Percentiles rank a stretch among this genome's conserved stretches.
Evolutionary conservation across 2,113 vertebrate genomes (phyloP).

Genomic region (Thunnus maccoyii): DNA sequence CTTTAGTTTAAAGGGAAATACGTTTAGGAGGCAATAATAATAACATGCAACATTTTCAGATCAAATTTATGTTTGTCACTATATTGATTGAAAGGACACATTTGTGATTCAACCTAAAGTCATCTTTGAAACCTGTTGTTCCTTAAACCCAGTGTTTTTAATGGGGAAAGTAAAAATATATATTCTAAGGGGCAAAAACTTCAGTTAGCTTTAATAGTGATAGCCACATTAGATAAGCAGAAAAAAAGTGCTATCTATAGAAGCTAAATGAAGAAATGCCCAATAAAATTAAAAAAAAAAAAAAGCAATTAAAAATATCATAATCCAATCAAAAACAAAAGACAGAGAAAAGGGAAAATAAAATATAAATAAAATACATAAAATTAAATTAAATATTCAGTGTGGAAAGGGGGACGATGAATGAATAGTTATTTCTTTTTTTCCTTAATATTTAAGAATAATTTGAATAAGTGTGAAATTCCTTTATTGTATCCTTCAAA

Average conservation of each 20-base stretch:
- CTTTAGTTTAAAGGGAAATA: slow-evolving; percentile 41
- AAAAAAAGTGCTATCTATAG: background rate
- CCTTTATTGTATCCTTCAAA: background rate
- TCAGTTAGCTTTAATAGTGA: background rate
- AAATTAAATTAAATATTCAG: background rate
- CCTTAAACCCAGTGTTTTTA: background rate
- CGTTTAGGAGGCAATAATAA: background rate
- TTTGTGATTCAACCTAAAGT: background rate
- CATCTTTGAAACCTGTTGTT: background rate
- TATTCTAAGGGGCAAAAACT: too few relatives aligned
- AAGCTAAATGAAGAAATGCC: background rate
- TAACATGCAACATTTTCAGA: background rate
- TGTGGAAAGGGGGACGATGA: background rate
- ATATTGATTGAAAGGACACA: background rate
- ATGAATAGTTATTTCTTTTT: background rate
- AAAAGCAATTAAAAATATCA: background rate
- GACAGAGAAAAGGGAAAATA: background rate
- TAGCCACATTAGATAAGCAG: background rate
- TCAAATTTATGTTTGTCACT: slow-evolving; percentile 18
- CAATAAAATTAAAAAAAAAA: background rate
- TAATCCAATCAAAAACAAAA: background rate
- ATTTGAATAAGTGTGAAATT: background rate
- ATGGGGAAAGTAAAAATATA: background rate
- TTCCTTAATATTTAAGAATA: background rate
- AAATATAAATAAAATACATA: too few relatives aligned